Percentiles rank a stretch among this genome's conserved stretches.
Conservation (phyloP, 2,797 vertebrate genomes). For the Hemitrygon akajei region DNA sequence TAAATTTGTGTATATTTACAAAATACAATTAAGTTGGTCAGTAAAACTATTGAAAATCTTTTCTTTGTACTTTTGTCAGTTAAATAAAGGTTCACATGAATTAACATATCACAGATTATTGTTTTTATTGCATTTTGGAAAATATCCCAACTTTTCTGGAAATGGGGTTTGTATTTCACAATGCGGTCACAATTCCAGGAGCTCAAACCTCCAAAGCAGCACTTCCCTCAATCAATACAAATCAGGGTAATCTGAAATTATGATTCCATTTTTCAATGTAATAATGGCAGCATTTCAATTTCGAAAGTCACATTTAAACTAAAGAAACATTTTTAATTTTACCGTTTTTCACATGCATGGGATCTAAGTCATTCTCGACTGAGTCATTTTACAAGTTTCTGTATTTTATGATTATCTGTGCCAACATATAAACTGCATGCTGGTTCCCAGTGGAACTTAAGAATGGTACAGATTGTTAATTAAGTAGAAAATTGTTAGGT, state of each 20-base stretch:
- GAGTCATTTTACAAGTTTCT: neutral
- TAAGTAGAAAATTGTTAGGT: neutral
- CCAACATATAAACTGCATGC: neutral
- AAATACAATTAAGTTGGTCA: too few species aligned
- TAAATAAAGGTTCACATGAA: too few species aligned
- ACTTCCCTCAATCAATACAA: neutral
- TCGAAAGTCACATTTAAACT: neutral
- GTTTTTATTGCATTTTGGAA: too few species aligned
- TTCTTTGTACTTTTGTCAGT: too few species aligned
- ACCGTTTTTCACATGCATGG: neutral
- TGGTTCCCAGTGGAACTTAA: neutral
- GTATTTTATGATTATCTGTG: neutral
- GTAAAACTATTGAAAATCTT: too few species aligned
- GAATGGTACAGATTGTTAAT: neutral
- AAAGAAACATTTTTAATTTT: neutral
- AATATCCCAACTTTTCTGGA: too few species aligned
- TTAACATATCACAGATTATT: too few species aligned
- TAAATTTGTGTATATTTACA: too few species aligned
- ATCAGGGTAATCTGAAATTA: neutral
- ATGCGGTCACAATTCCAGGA: neutral
- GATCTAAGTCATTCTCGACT: neutral
- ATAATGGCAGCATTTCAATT: neutral
- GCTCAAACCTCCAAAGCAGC: neutral
- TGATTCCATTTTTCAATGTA: neutral
- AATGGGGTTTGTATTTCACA: too few species aligned